Evolutionary conservation across 2,888 invertebrate species (phyloP), one percentile per base, ranked within the genome.

Genomic region (Lacanobia oleracea): DNA sequence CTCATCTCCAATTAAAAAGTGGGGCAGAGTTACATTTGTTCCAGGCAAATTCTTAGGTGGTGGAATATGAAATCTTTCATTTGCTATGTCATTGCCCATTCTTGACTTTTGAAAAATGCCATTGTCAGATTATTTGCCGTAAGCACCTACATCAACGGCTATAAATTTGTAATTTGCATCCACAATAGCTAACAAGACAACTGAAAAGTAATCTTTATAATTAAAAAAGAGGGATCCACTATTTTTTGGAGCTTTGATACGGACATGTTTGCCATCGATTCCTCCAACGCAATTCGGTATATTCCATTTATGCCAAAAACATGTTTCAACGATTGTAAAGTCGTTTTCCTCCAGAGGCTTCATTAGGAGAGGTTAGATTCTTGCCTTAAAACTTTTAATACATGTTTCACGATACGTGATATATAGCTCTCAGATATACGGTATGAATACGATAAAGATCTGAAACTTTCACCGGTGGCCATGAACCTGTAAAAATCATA

Each of bases 1-100:
- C 67, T 63, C 77, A 10, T 74, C 77, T 57, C 70, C 73, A n/a
- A 77, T 65, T 37, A 74, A 43, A 68, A 67, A 70, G 60, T 70
- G 65, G 48, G 73, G 70, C 7, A 68, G 45, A 43, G 62, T 62
- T 73, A 72, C 66, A 66, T 72, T 56, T 59, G 66, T 73, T 66
- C 65, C 51, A 59, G 67, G 73, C 56, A 76, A 68, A 65, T 40
- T 45, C 63, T 73, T 73, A 53, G 69, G 70, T 56, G 53, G 63
- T 7, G 70, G 70, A 59, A 57, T 59, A 53, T 67, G 56, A 67
- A 57, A 67, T 50, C 50, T 65, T 6, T 59, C 21, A 18, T 57
- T 67, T 65, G 65, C 54, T 56, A 65, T n/a, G 16, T 63, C 62
- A 61, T 61, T 61, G 56, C 63, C 63, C 50, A 63, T 63, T 37